Evolutionary conservation across 2,888 invertebrate species (phyloP).

Genomic region (Cheilosia scutellata): DNA sequence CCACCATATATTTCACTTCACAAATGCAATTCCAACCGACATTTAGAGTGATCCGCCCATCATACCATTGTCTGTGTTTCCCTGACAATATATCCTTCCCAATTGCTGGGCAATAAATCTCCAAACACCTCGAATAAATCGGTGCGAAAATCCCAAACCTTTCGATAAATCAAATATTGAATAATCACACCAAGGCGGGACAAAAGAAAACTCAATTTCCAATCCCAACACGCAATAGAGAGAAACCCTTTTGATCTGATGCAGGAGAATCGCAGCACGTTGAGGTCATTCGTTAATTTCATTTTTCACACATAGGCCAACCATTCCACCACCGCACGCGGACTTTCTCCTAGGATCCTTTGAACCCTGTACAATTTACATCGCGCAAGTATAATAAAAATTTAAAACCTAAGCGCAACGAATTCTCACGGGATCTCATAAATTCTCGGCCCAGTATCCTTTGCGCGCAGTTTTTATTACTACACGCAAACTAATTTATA

Average conservation of each 20-base stretch:
- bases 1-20: slow-evolving; percentile 24
- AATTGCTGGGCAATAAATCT: slow-evolving; percentile 64
- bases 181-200: slow-evolving; percentile 45
- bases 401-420: slow-evolving; percentile 53
- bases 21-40: slow-evolving; percentile 30
- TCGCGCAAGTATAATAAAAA: slow-evolving; percentile 61
- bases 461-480: slow-evolving; percentile 61
- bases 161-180: slow-evolving; percentile 70
- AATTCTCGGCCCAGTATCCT: slow-evolving; percentile 54
- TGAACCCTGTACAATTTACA: slow-evolving; percentile 41
- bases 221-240: slow-evolving; percentile 50
- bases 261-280: slow-evolving; percentile 4
- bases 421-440: slow-evolving; percentile 74
- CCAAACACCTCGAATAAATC: slow-evolving; percentile 34
- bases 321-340: slow-evolving; percentile 61
- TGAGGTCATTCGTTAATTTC: slow-evolving; percentile 70
- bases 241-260: slow-evolving; percentile 42
- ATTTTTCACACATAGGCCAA: slow-evolving; percentile 59
- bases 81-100: slow-evolving; percentile 40
- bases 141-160: slow-evolving; percentile 34
- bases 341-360: slow-evolving; percentile 55
- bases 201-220: slow-evolving; percentile 42
- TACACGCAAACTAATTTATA: slow-evolving; percentile 38
- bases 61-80: slow-evolving; percentile 25
- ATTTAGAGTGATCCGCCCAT: slow-evolving; percentile 63